Conservation (phyloP, 2,113 vertebrate species). For the Rhagologus leucostigma region DNA sequence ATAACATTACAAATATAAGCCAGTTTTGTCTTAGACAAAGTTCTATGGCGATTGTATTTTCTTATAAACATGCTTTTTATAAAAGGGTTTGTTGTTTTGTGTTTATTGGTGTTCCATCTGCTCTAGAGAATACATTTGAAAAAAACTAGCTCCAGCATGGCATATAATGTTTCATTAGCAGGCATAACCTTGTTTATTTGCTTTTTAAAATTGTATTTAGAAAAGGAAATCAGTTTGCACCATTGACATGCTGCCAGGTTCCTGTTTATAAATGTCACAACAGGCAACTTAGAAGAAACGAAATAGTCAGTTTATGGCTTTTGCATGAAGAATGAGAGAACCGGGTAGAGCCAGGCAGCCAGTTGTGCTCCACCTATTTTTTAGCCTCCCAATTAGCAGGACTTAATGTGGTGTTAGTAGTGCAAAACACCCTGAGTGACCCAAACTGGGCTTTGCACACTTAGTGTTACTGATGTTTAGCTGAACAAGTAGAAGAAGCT, state of each 20-base stretch:
- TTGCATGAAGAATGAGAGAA: constrained; percentile 63
- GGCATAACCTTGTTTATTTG: constrained; percentile 80
- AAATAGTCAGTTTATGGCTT: constrained; percentile 66
- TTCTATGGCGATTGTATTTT: constrained; percentile 53
- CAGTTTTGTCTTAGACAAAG: constrained; percentile 46
- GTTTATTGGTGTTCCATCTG: constrained; percentile 68
- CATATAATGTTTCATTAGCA: constrained; percentile 80
- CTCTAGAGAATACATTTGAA: constrained; percentile 70
- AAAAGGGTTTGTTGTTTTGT: constrained; percentile 58
- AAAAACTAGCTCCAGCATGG: constrained; percentile 71
- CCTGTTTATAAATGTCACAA: constrained; percentile 80
- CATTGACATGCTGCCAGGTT: constrained; percentile 77
- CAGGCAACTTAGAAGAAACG: constrained; percentile 66
- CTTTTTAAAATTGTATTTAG: constrained; percentile 81
- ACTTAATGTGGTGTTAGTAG: background rate
- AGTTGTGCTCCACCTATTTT: background rate
- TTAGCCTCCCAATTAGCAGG: background rate
- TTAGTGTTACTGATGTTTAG: background rate
- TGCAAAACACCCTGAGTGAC: background rate
- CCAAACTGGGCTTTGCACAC: background rate
- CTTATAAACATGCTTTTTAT: constrained; percentile 67
- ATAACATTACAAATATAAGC: constrained; percentile 21
- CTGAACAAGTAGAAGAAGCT: constrained; percentile 42
- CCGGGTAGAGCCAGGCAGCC: constrained; percentile 31
- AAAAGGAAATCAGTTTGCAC: constrained; percentile 81